These are phyloP conservation scores for Nemopilema nomurai DNA, from an alignment of 30 jellyfish, hydroid and myxozoan genomes.

Conservation along the genomic window DNA sequence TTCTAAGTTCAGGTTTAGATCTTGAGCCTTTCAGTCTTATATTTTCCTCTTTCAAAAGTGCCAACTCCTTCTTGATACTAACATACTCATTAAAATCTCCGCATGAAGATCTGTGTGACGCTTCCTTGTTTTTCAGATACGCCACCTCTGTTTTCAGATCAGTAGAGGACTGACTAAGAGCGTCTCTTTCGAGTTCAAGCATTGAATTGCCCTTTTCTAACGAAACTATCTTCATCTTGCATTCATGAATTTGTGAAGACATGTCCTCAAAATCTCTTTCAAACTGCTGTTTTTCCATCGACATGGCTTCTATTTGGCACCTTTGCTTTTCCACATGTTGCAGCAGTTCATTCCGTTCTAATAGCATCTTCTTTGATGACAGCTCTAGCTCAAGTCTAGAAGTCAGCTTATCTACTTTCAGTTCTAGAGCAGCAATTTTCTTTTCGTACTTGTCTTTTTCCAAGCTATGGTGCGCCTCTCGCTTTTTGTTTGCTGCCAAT, in stretches of 20 bases:
- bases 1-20: slow-evolving; percentile 31
- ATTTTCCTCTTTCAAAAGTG: slow-evolving; percentile 41
- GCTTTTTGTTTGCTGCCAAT: background rate
- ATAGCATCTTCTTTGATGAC: slow-evolving; percentile 28
- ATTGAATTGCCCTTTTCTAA: slow-evolving; percentile 30
- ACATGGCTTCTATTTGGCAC: slow-evolving; percentile 8
- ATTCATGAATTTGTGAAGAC: background rate
- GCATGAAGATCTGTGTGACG: slow-evolving; percentile 2
- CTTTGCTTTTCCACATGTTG: slow-evolving; percentile 39
- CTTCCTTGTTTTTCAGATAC: slow-evolving; percentile 40
- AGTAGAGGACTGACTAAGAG: slow-evolving; percentile 45
- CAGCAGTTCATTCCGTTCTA: slow-evolving; percentile 56
- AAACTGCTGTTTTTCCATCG: slow-evolving; percentile 14
- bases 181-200: slow-evolving; percentile 53
- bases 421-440: slow-evolving; percentile 21
- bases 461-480: background rate
- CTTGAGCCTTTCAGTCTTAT: slow-evolving; percentile 10
- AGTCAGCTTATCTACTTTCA: background rate
- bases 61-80: slow-evolving; percentile 44
- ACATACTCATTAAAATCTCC: slow-evolving; percentile 45
- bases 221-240: background rate
- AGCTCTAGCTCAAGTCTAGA: slow-evolving; percentile 18
- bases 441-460: background rate
- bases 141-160: slow-evolving; percentile 55
- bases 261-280: slow-evolving; percentile 17